A percentile compares a stretch with the other conserved stretches of the same genome.
Evolutionary conservation across 2,113 vertebrate species (phyloP).

Genomic region (Misgurnus anguillicaudatus): DNA sequence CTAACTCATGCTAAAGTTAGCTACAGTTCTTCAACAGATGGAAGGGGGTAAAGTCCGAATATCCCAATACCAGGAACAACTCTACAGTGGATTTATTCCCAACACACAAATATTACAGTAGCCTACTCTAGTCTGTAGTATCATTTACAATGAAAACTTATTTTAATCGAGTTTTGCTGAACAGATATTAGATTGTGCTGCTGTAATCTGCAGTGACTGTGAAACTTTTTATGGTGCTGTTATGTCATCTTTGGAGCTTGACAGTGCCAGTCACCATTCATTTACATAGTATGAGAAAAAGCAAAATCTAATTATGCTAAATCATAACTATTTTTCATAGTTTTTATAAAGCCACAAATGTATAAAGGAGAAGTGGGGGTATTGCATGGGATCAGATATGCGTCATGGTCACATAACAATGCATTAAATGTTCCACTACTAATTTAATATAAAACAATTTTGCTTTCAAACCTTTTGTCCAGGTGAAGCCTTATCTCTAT

Average conservation of each 20-base stretch:
- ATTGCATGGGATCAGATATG: not conserved
- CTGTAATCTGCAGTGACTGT: no score
- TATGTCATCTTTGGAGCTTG: no score
- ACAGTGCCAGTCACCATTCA: no score
- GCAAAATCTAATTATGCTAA: no score
- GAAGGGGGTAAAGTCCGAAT: not conserved
- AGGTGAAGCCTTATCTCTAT: constrained; percentile 6
- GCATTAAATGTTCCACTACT: constrained; percentile 4
- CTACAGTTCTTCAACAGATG: not conserved
- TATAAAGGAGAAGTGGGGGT: not conserved
- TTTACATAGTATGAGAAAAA: no score
- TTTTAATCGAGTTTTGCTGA: no score
- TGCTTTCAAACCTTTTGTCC: constrained; percentile 33
- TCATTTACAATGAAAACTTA: not conserved
- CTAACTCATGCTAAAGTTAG: not conserved
- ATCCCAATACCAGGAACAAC: not conserved
- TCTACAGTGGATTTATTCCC: not conserved
- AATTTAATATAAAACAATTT: not conserved
- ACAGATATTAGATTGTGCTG: no score
- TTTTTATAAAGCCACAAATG: no score
- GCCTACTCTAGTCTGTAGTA: no score
- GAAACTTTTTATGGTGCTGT: no score
- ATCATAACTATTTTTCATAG: no score
- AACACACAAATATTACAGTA: not conserved
- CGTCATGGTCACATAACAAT: not conserved